Evolutionary conservation across 2,888 invertebrate species (phyloP), one percentile per base, ranked within the genome.

Genomic region (Eretmocerus hayati): DNA sequence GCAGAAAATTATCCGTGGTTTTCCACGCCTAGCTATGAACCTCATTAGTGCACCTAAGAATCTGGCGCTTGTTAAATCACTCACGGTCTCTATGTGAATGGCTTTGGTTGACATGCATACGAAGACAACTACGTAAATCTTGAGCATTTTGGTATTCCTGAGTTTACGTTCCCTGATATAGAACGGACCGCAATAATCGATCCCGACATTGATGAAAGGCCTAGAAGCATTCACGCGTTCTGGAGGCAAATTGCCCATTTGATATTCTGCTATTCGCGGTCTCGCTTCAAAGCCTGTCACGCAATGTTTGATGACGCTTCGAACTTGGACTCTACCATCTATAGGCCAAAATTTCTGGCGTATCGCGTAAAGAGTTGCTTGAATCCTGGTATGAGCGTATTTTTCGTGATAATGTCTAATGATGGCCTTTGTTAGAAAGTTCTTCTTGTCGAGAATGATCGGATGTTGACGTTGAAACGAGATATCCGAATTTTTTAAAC

Each of bases 211-310:
- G 8, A 37, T 31, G 21, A 48, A 42, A 0, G 53, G 40, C 4
- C 52, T n/a, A 30, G 3, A 42, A 13, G 54, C 50, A 5, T 38
- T 51, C 2, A 65, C 50, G 45, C 71, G 50, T 4, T 61, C 59
- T 2, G 21, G 5, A 2, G 71, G 68, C 1, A 71, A 56, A 22
- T 63, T 51, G 0, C 64, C 60, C 65, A 66, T 69, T 64, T 60
- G 2, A 13, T 45, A 26, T 9, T 41, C 20, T 22, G 50, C 47
- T 1, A 55, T 21, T 13, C 35, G 18, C 1, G 59, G 58, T 4
- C 58, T 49, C 11, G 56, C 44, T 15, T 55, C 55, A 15, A 56
- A 43, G 50, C 71, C 71, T 4, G 32, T 54, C 0, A 62, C 48
- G 54, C 70, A 71, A 3, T 54, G 53, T 5, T 39, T 26, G 2